phyloP scores from a whole-genome alignment of 2,888 invertebrate species.

The Choreutis nemorana region DNA sequence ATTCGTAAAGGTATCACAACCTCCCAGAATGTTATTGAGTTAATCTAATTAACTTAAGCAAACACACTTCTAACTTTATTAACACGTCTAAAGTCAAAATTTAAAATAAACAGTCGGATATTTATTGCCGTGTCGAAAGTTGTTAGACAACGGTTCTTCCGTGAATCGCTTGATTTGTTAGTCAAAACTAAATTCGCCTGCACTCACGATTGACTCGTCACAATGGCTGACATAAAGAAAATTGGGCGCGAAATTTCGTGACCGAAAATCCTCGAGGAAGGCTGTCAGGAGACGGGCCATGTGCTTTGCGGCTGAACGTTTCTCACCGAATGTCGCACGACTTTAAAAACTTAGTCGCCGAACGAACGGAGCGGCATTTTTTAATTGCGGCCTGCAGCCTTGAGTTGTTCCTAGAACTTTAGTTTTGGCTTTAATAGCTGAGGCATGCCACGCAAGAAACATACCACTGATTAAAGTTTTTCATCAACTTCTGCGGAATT shows the following conservation, averaged over 20 bases:
- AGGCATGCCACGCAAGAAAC: too few relatives aligned
- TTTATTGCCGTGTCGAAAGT: conserved; percentile 1
- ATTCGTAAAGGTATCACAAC: too few relatives aligned
- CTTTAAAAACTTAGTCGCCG: conserved; percentile 29
- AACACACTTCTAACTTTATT: too few relatives aligned
- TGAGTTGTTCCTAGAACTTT: too few relatives aligned
- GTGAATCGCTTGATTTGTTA: conserved; percentile 19
- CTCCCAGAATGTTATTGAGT: too few relatives aligned
- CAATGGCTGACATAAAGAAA: conserved; percentile 43
- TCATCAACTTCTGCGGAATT: too few relatives aligned
- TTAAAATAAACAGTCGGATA: not conserved
- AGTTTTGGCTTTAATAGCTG: too few relatives aligned
- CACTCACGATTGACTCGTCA: conserved; percentile 49
- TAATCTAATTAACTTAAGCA: too few relatives aligned
- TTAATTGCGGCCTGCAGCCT: too few relatives aligned
- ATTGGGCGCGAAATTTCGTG: conserved; percentile 55
- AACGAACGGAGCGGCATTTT: too few relatives aligned
- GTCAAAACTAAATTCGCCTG: conserved; percentile 13
- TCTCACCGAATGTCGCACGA: conserved; percentile 36
- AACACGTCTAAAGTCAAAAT: conserved; percentile 1
- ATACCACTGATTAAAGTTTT: too few relatives aligned
- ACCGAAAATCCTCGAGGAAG: conserved; percentile 30
- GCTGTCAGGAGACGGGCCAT: conserved; percentile 45
- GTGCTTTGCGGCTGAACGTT: conserved; percentile 33
- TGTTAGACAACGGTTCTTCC: conserved; percentile 6